A percentile compares a stretch with the other conserved stretches of the same genome.
Evolutionary conservation across 2,888 invertebrate genomes (phyloP).

Genomic region (Lithophane semibrunnea): DNA sequence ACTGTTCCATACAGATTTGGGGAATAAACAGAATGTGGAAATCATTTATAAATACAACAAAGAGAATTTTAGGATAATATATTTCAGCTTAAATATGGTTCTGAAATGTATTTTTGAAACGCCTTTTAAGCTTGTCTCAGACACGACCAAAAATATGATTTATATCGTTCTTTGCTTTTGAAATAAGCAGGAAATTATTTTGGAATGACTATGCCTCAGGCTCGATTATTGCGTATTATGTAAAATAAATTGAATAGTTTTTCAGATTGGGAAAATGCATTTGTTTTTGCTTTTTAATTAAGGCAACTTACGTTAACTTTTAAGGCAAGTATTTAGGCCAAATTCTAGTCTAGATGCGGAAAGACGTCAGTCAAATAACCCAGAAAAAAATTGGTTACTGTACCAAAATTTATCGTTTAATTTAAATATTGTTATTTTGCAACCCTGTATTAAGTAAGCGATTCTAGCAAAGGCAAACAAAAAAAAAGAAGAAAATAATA

Average conservation of each 20-base stretch:
- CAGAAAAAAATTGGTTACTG: not conserved
- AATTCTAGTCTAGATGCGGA: not conserved
- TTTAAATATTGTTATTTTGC: not conserved
- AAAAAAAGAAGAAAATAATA: not conserved
- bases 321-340: not conserved
- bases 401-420: not conserved
- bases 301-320: not conserved
- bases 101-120: not conserved
- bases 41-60: conserved; percentile 1
- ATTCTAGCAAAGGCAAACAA: conserved; percentile 5
- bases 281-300: not conserved
- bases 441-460: not conserved
- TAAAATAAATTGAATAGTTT: conserved; percentile 10
- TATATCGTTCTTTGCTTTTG: not conserved
- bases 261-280: not conserved
- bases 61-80: not conserved
- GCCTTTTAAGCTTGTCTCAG: not conserved
- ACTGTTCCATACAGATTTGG: conserved; percentile 25
- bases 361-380: not conserved
- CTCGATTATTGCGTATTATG: not conserved
- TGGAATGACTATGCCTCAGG: not conserved
- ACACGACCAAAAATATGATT: conserved; percentile 14
- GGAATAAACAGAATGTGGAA: conserved; percentile 12
- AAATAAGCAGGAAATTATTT: conserved; percentile 23
- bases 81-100: not conserved